Evolutionary conservation across 2,113 vertebrate species (phyloP).

Genomic region (Mugil cephalus): DNA sequence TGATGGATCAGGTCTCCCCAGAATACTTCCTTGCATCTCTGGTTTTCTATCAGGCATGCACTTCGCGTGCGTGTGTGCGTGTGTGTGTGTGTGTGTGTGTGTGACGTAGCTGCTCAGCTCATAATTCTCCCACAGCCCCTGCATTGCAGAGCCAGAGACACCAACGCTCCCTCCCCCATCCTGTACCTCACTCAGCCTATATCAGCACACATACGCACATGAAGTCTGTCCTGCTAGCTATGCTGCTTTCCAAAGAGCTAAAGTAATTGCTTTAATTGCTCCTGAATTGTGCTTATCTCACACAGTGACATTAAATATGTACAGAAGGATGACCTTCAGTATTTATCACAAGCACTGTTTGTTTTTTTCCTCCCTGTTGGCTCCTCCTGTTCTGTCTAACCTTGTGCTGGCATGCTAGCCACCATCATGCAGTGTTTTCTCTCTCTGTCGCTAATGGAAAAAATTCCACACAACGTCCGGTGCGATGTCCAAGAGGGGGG

Average conservation of each 20-base stretch:
- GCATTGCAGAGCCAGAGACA: constrained; percentile 80
- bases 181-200: constrained; percentile 47
- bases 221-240: neutral
- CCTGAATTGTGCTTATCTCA: neutral
- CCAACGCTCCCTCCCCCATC: constrained; percentile 58
- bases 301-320: constrained; percentile 4
- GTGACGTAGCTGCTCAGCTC: constrained; percentile 75
- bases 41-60: constrained; percentile 39
- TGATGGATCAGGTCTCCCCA: constrained; percentile 7
- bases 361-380: constrained; percentile 26
- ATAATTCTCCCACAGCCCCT: constrained; percentile 78
- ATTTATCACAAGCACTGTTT: constrained; percentile 17
- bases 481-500: constrained; percentile 33
- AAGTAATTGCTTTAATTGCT: neutral
- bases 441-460: constrained; percentile 36
- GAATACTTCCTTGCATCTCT: constrained; percentile 13
- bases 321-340: constrained; percentile 43
- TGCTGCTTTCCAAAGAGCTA: neutral
- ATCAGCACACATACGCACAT: constrained; percentile 41
- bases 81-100: constrained; percentile 45
- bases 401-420: constrained; percentile 40
- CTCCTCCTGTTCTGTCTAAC: constrained; percentile 15
- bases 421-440: constrained; percentile 13
- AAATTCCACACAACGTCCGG: constrained; percentile 45
- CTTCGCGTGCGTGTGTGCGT: constrained; percentile 46